Evolutionary conservation across 1,140 invertebrate genomes (phyloP), one percentile per base, ranked within the genome.

Genomic region (Ceratitis capitata): DNA sequence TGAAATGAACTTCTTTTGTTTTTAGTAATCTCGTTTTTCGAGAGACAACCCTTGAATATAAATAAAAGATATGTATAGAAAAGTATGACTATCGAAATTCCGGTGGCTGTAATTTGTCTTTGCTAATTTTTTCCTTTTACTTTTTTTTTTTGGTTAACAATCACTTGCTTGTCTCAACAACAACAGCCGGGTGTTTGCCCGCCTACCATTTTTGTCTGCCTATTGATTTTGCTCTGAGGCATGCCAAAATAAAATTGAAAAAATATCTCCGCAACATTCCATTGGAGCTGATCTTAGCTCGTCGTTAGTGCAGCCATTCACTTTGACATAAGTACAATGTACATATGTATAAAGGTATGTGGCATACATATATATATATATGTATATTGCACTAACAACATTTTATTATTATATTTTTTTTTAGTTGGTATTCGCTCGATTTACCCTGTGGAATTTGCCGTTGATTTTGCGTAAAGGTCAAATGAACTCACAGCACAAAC

Each of bases 161-260:
- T 19, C 53, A 78, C 42, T 23, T 39, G 69, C 69, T 78, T 78
- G 10, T 10, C 39, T 78, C n/a, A 10, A 45, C 39, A 42, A n/a
- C n/a, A 45, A 45, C n/a, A 45, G 69, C n/a, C 69, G 69, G 19
- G n/a, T 78, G 69, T 78, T 23, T 45, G 69, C 39, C 9, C 6
- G 2, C 39, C 14, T 47, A n/a, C 10, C 69, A 78, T 19, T 53
- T n/a, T 61, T 7, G 69, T 2, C n/a, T 78, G 69, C 23, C 69
- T 45, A 78, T 78, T 45, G 69, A 78, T 78, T 56, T 47, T 64
- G 69, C 39, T 23, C 39, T 78, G 39, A 47, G 23, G 39, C 69
- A 45, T 7, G 39, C 45, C 16, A 78, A 78, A n/a, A n/a, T n/a
- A n/a, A 78, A 78, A 78, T 78, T 78, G n/a, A n/a, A n/a, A n/a